A percentile compares a stretch with the other conserved stretches of the same genome.
phyloP scores from a whole-genome alignment of 2,797 vertebrate genomes.

The Zalophus californianus region DNA sequence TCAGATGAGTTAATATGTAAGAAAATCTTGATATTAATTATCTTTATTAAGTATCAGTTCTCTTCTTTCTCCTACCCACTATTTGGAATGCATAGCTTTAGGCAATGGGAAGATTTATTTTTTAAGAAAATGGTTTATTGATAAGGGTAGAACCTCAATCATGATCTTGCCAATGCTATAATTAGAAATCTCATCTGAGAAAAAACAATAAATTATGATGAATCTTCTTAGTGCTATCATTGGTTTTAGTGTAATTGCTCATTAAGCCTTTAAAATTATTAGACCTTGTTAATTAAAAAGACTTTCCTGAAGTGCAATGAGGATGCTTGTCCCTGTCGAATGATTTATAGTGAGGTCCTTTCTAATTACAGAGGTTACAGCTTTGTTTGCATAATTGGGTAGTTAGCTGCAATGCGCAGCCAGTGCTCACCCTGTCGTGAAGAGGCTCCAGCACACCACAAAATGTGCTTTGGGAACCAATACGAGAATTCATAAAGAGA shows the following conservation, averaged over 20 bases:
- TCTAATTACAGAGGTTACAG: conserved; percentile 49
- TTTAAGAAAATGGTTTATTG: conserved; percentile 40
- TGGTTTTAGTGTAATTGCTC: conserved; percentile 80
- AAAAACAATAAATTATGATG: conserved; percentile 59
- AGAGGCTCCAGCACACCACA: background rate
- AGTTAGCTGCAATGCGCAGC: background rate
- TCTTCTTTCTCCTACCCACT: background rate
- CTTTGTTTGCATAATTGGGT: conserved; percentile 38
- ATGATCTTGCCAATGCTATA: conserved; percentile 46
- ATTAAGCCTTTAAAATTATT: conserved; percentile 75
- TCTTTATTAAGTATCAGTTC: background rate
- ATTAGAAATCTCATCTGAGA: conserved; percentile 78
- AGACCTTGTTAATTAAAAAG: conserved; percentile 72
- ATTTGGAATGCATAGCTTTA: background rate
- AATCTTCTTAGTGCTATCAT: conserved; percentile 61
- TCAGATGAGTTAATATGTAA: background rate
- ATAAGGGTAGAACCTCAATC: conserved; percentile 41
- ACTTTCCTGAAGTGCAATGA: conserved; percentile 64
- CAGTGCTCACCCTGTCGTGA: background rate
- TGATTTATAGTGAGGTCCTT: conserved; percentile 48
- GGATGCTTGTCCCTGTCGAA: conserved; percentile 75
- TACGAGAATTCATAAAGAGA: background rate
- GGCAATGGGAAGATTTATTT: background rate
- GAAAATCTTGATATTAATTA: background rate
- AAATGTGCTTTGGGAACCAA: background rate